Evolutionary conservation across 2,113 vertebrate genomes (phyloP), one percentile per base, ranked within the genome.

Genomic region (Dasyprocta punctata): DNA sequence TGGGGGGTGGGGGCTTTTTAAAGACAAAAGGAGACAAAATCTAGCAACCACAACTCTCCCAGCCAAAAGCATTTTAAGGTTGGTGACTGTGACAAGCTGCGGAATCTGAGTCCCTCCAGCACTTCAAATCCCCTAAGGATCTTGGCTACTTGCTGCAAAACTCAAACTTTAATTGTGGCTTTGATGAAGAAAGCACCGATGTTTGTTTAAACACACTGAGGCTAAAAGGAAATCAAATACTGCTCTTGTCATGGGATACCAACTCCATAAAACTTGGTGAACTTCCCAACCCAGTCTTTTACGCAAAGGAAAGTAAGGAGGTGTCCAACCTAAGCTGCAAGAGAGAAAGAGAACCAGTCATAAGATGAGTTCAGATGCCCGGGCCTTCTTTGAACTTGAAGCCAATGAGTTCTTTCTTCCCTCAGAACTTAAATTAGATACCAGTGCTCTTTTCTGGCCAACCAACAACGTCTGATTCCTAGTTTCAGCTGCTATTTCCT

Each of bases 1-100:
- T 87, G 88, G 95, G 94, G 97, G 90, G 47, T 94, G 95, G 97
- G 93, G 52, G 49, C 54, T 56, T 56, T 52, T 61, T 87, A 95
- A 93, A 98, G 90, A 98, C 95, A 96, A 95, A 97, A 96, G 92
- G 58, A 86, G 28, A 63, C 33, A n/a, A 86, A 85, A 95, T 78
- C 65, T 17, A 60, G 80, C 65, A 41, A 56, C 28, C 11, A 4
- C 10, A 11, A 20, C 54, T 89, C 26, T 80, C 47, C 0, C 41
- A 58, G 36, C 58, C 56, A 26, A 90, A 89, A 41, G 89, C 80
- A 7, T 47, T 92, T 92, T 87, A 56, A 91, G 86, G 36, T 56
- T 75, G 41, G 41, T 60, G 44, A 9, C 49, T 89, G n/a, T 88
- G 83, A 80, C 92, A 96, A 91, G 30, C 44, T 63, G 63, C 63